Percentiles rank a stretch among this genome's conserved stretches.
phyloP scores from a whole-genome alignment of 2,888 invertebrate genomes.

The Ormyrus nitidulus region DNA sequence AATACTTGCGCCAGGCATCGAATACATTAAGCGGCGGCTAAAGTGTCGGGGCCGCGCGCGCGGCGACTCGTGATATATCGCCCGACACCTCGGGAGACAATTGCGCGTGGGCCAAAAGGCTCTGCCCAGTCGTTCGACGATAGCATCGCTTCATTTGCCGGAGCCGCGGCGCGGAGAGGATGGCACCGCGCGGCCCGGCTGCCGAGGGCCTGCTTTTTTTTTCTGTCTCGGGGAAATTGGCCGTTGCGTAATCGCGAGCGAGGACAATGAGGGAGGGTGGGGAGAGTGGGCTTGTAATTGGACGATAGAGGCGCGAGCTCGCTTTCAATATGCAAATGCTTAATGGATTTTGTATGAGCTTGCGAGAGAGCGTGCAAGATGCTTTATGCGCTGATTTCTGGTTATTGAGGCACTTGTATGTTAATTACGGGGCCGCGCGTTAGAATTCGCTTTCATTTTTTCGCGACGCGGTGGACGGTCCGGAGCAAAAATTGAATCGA shows the following conservation, averaged over 20 bases:
- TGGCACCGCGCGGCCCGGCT: background rate
- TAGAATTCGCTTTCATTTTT: background rate
- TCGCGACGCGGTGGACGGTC: too few relatives aligned
- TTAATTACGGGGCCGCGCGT: background rate
- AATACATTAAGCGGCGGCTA: conserved; percentile 34
- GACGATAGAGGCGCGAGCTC: conserved; percentile 4
- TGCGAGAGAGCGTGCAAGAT: too few relatives aligned
- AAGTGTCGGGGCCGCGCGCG: conserved; percentile 26
- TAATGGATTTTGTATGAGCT: conserved; percentile 35
- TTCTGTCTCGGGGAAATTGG: conserved; percentile 9
- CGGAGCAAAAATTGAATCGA: too few relatives aligned
- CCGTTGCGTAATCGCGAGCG: background rate
- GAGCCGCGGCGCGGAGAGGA: background rate
- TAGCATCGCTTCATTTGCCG: conserved; percentile 57
- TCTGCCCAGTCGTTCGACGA: conserved; percentile 60
- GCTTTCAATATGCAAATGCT: conserved; percentile 44
- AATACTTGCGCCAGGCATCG: conserved; percentile 39
- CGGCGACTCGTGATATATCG: conserved; percentile 33
- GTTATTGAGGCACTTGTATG: background rate
- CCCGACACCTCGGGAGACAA: conserved; percentile 35
- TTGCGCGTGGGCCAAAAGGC: conserved; percentile 34
- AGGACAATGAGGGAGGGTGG: conserved; percentile 23
- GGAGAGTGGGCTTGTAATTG: conserved; percentile 35
- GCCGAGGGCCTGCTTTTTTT: background rate
- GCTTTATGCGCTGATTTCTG: too few relatives aligned